phyloP scores from a whole-genome alignment of 2,113 vertebrate genomes.

The Barnardius zonarius region DNA sequence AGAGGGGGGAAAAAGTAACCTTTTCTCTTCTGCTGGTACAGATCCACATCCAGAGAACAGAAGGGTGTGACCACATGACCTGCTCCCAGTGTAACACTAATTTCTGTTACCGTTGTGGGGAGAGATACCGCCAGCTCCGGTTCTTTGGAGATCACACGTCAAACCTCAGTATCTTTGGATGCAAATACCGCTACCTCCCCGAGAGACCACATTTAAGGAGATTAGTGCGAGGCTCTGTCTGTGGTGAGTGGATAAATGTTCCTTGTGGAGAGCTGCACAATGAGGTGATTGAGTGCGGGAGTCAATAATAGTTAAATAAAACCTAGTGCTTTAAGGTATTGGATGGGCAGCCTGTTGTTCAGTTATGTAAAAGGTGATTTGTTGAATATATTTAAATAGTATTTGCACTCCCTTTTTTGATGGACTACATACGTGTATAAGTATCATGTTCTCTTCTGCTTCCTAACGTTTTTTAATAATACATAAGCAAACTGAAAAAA shows the following conservation, averaged over 20 bases:
- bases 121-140: conserved; percentile 92
- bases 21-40: conserved; percentile 32
- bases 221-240: conserved; percentile 93
- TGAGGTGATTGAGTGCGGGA: not conserved
- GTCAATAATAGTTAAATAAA: not conserved
- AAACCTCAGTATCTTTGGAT: conserved; percentile 99
- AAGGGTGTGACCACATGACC: conserved; percentile 98
- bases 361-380: not conserved
- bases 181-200: conserved; percentile 98
- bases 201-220: conserved; percentile 94
- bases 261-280: not conserved
- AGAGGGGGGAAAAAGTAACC: not conserved
- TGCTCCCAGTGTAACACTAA: conserved; percentile 98
- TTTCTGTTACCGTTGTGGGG: conserved; percentile 98
- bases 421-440: not conserved
- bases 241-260: conserved; percentile 80
- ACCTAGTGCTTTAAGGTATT: not conserved
- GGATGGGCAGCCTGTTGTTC: not conserved
- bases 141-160: conserved; percentile 98
- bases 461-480: not conserved
- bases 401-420: not conserved
- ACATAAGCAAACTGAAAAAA: not conserved
- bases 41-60: conserved; percentile 98
- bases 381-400: not conserved
- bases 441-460: not conserved